These are phyloP conservation scores for Hypena proboscidalis DNA, from an alignment of 2,888 invertebrate genomes.

Conservation along the genomic window DNA sequence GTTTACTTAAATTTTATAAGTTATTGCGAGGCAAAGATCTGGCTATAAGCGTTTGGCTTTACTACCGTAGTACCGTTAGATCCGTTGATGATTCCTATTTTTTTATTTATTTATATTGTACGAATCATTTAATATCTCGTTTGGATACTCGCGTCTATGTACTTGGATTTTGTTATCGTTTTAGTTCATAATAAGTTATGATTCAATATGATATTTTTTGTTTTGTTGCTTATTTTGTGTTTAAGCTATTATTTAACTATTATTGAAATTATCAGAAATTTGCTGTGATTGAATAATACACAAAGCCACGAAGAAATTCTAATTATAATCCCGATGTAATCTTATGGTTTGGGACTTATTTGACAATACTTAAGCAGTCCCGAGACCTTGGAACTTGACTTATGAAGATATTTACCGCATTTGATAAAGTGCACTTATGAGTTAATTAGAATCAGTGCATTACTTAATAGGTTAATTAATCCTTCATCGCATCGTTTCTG, in stretches of 20 bases:
- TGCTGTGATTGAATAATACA: conserved; percentile 44
- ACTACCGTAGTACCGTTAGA: conserved; percentile 18
- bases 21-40: conserved; percentile 50
- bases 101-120: conserved; percentile 35
- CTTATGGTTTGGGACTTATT: conserved; percentile 3
- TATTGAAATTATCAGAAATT: conserved; percentile 44
- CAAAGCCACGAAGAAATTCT: conserved; percentile 20
- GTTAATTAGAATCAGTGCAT: conserved; percentile 4
- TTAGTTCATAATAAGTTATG: conserved; percentile 63
- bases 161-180: conserved; percentile 73
- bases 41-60: conserved; percentile 32
- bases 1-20: conserved; percentile 73
- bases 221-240: conserved; percentile 72
- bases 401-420: background rate
- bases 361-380: background rate
- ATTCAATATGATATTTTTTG: conserved; percentile 55
- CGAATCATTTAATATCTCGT: conserved; percentile 55
- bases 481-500: conserved; percentile 22
- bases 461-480: conserved; percentile 26
- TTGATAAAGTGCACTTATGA: conserved; percentile 8
- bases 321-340: background rate
- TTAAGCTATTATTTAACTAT: conserved; percentile 48
- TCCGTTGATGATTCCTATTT: conserved; percentile 26
- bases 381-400: background rate
- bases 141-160: conserved; percentile 69